phyloP scores from a whole-genome alignment of 2,888 invertebrate species.

The Bugula neritina region DNA sequence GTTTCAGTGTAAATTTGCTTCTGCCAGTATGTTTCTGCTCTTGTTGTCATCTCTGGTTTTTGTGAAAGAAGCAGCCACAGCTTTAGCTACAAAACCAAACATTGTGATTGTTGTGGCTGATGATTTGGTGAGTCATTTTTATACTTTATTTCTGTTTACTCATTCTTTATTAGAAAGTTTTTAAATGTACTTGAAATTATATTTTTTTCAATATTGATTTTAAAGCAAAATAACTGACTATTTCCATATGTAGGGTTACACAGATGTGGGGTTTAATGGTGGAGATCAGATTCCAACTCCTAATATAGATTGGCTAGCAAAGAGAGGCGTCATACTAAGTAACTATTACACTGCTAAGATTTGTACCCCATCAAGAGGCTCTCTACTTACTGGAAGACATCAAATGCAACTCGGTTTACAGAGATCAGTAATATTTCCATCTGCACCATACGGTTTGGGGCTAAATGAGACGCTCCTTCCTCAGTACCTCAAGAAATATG shows the following conservation, averaged over 20 bases:
- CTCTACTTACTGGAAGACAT: not conserved
- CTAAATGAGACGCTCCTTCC: constrained; percentile 17
- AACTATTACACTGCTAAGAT: constrained; percentile 10
- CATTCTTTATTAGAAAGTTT: no score
- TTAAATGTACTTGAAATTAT: no score
- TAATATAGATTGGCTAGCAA: constrained; percentile 5
- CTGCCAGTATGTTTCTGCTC: no score
- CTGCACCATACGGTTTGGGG: not conserved
- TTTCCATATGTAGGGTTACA: constrained; percentile 10
- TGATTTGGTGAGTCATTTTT: constrained; percentile 9
- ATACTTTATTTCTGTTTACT: no score
- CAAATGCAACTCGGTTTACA: constrained; percentile 15
- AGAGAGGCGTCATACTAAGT: constrained; percentile 5
- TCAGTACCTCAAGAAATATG: constrained; percentile 10
- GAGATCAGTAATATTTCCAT: not conserved
- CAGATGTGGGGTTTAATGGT: not conserved
- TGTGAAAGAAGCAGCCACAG: not conserved
- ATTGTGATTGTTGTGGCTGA: constrained; percentile 1
- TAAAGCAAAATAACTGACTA: no score
- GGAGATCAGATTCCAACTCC: constrained; percentile 13
- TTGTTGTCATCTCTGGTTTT: no score
- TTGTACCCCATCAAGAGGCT: not conserved
- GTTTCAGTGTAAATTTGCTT: no score
- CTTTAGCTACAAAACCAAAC: not conserved
- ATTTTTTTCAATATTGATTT: no score